Evolutionary conservation across 1,140 invertebrate genomes (phyloP).

Genomic region (Drosophila pachea): DNA sequence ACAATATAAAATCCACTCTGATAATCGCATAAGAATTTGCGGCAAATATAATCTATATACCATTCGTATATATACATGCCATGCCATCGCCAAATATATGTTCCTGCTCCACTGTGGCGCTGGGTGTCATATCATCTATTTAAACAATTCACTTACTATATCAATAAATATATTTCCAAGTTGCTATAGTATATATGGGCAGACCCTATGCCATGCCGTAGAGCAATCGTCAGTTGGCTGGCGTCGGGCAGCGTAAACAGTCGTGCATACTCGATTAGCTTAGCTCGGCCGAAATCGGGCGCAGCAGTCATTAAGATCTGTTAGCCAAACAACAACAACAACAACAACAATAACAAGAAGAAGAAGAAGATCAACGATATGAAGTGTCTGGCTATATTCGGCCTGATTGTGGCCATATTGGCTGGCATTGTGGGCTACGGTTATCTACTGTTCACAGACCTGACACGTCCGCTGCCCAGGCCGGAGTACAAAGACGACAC

Average conservation of each 20-base stretch:
- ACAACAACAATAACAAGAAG: neutral
- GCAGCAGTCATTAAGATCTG: constrained; percentile 31
- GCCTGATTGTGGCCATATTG: constrained; percentile 61
- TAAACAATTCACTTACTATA: constrained; percentile 22
- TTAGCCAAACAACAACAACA: constrained; percentile 21
- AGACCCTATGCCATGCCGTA: neutral
- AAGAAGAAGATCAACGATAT: constrained; percentile 20
- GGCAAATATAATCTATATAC: no score
- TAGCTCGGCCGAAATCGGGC: neutral
- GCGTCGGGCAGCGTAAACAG: constrained; percentile 10
- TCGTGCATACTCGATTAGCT: constrained; percentile 23
- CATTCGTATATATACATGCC: no score
- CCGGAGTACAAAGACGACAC: constrained; percentile 66
- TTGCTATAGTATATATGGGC: constrained; percentile 7
- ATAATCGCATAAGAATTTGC: neutral
- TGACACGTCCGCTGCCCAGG: constrained; percentile 64
- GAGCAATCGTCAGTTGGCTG: constrained; percentile 19
- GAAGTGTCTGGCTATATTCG: constrained; percentile 66
- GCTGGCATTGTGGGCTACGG: constrained; percentile 62
- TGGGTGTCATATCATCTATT: constrained; percentile 7
- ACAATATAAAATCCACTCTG: neutral
- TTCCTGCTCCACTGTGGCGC: constrained; percentile 29
- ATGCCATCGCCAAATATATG: neutral
- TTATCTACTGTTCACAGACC: constrained; percentile 60
- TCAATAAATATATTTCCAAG: constrained; percentile 1